Evolutionary conservation across 2,888 invertebrate genomes (phyloP).

Genomic region (Nebria salina): DNA sequence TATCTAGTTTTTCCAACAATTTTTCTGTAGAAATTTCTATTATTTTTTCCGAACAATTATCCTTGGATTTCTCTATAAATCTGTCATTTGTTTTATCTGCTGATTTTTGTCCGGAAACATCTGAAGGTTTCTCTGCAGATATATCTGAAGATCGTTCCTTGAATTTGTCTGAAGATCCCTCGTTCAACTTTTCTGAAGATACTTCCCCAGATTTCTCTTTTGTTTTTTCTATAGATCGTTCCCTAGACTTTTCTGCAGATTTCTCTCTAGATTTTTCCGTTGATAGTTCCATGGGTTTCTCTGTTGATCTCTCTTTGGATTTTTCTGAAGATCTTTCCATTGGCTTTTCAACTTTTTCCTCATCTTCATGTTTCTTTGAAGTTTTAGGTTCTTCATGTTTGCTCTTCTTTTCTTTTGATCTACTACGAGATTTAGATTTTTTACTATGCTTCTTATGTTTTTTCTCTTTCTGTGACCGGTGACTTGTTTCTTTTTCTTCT

Average conservation of each 20-base stretch:
- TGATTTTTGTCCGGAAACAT: neutral
- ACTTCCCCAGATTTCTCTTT: neutral
- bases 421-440: constrained; percentile 34
- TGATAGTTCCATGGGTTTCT: neutral
- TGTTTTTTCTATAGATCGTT: constrained; percentile 4
- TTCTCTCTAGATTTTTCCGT: neutral
- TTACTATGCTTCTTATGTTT: constrained; percentile 30
- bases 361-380: constrained; percentile 28
- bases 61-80: neutral
- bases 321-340: constrained; percentile 28
- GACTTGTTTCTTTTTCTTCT: constrained; percentile 36
- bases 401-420: constrained; percentile 33
- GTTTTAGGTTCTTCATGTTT: constrained; percentile 26
- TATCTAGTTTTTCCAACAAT: neutral
- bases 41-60: neutral
- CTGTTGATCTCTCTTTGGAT: constrained; percentile 11
- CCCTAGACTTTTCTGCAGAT: neutral
- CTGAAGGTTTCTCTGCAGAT: neutral
- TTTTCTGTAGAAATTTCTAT: neutral
- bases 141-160: neutral
- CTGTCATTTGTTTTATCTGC: neutral
- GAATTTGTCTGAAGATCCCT: neutral
- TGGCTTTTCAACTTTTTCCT: constrained; percentile 21
- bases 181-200: neutral
- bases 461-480: constrained; percentile 33